A percentile compares a stretch with the other conserved stretches of the same genome.
Conservation (phyloP, 2,888 invertebrate species). For the Plemyria rubiginata region DNA sequence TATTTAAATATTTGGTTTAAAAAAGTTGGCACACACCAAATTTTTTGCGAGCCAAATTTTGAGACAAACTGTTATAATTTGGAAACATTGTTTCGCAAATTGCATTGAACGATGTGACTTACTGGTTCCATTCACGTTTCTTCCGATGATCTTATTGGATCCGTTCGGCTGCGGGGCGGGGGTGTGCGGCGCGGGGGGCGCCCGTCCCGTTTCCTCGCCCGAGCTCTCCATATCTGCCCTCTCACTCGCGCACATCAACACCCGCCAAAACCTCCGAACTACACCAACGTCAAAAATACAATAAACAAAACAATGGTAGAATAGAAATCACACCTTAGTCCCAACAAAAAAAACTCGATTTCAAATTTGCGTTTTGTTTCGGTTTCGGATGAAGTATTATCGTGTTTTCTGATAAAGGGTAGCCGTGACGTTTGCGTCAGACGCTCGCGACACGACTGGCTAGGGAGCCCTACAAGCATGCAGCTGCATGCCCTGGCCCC, state of each 20-base stretch:
- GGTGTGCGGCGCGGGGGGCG: slow-evolving; percentile 70
- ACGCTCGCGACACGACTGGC: slow-evolving; percentile 75
- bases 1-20: too few species aligned
- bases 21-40: neutral
- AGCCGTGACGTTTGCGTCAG: slow-evolving; percentile 68
- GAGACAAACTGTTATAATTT: neutral
- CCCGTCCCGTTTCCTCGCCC: slow-evolving; percentile 80
- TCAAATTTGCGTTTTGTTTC: slow-evolving; percentile 37
- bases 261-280: slow-evolving; percentile 73
- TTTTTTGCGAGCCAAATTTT: neutral
- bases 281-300: slow-evolving; percentile 58
- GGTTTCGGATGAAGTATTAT: slow-evolving; percentile 48
- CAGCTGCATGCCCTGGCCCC: slow-evolving; percentile 80
- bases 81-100: slow-evolving; percentile 38
- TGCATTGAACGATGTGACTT: slow-evolving; percentile 65
- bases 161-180: slow-evolving; percentile 79
- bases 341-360: slow-evolving; percentile 26
- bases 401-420: slow-evolving; percentile 50
- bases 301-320: slow-evolving; percentile 29
- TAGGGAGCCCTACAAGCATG: slow-evolving; percentile 66
- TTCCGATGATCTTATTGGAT: slow-evolving; percentile 86
- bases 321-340: slow-evolving; percentile 32
- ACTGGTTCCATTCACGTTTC: slow-evolving; percentile 88
- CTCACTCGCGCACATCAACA: slow-evolving; percentile 81
- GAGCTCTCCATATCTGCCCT: slow-evolving; percentile 79